These are phyloP conservation scores for Xiphorhynchus elegans DNA, from an alignment of 2,113 vertebrate genomes.

Conservation along the genomic window DNA sequence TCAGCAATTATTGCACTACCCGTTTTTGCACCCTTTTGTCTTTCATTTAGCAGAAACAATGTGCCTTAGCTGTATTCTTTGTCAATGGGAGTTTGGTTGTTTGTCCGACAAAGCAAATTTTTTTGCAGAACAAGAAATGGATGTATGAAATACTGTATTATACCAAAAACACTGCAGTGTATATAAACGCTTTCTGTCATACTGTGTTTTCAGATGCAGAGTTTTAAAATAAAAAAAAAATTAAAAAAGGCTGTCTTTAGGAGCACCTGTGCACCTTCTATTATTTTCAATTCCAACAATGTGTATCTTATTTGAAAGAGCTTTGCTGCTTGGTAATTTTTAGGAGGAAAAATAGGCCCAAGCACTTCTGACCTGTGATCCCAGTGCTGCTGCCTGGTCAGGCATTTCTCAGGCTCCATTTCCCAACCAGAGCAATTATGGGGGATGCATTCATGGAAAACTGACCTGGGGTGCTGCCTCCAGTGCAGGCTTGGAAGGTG, in stretches of 20 bases:
- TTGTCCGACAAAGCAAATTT: conserved; percentile 81
- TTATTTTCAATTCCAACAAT: background rate
- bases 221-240: conserved; percentile 84
- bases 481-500: background rate
- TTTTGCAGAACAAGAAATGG: conserved; percentile 80
- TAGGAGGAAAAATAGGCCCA: background rate
- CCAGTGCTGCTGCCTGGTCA: background rate
- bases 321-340: background rate
- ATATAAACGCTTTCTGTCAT: conserved; percentile 89
- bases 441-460: accelerated
- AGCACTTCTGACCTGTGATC: accelerated
- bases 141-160: conserved; percentile 87
- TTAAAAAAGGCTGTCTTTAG: conserved; percentile 64
- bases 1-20: conserved; percentile 88
- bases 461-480: background rate
- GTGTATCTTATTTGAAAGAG: background rate
- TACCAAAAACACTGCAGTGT: conserved; percentile 91
- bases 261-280: background rate
- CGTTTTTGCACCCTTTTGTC: conserved; percentile 80
- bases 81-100: conserved; percentile 77
- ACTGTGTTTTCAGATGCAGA: conserved; percentile 90
- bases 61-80: conserved; percentile 96
- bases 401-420: background rate
- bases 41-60: conserved; percentile 79
- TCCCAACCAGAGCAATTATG: accelerated